phyloP scores from a whole-genome alignment of 2,797 vertebrate species.

The Periophthalmus magnuspinnatus region DNA sequence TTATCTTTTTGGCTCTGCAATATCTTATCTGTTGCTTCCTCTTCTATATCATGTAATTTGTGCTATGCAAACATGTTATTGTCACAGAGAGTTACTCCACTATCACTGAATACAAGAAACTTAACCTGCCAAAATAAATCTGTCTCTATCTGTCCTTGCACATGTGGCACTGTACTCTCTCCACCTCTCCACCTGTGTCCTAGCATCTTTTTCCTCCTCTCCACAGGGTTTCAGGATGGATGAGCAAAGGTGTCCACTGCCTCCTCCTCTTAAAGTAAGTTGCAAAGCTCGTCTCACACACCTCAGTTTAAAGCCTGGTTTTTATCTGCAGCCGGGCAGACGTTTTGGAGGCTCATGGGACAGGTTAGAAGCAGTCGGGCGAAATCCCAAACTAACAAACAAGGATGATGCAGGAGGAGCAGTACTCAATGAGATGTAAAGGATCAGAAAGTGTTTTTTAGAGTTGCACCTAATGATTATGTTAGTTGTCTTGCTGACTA shows the following conservation, averaged over 20 bases:
- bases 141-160: constrained; percentile 13
- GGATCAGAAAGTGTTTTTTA: not conserved
- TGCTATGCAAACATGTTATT: constrained; percentile 29
- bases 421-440: not conserved
- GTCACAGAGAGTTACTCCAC: constrained; percentile 18
- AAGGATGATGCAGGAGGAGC: constrained; percentile 3
- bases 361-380: constrained; percentile 29
- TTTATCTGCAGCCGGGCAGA: constrained; percentile 69
- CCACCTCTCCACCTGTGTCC: constrained; percentile 21
- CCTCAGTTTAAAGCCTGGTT: constrained; percentile 38
- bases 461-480: not conserved
- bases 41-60: constrained; percentile 17
- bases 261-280: constrained; percentile 74
- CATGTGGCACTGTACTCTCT: constrained; percentile 1
- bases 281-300: constrained; percentile 40
- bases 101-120: constrained; percentile 8
- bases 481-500: too few relatives aligned
- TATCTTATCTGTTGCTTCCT: constrained; percentile 44
- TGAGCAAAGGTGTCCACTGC: constrained; percentile 82
- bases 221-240: constrained; percentile 89
- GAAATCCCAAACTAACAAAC: constrained; percentile 34
- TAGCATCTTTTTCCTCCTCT: constrained; percentile 22
- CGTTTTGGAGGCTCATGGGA: constrained; percentile 50
- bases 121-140: constrained; percentile 7
- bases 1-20: constrained; percentile 28